Conservation (phyloP, 1,140 invertebrate species). For the Zelostemma sp. region DNA sequence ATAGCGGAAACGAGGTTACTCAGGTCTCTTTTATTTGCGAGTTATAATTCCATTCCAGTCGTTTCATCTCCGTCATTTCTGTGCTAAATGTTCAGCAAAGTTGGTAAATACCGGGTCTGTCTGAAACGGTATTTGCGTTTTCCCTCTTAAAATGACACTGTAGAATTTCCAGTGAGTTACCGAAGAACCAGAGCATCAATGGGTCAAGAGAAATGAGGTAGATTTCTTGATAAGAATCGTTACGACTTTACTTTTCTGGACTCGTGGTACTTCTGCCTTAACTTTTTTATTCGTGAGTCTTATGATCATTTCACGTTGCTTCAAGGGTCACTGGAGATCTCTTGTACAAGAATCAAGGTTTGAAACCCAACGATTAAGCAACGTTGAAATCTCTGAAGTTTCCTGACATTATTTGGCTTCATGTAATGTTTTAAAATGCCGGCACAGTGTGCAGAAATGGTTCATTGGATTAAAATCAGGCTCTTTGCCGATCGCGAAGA, state of each 20-base stretch:
- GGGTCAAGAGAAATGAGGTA: constrained; percentile 23
- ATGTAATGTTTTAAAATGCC: too few species aligned
- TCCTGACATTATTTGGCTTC: too few species aligned
- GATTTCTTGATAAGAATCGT: constrained; percentile 22
- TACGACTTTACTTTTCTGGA: constrained; percentile 2
- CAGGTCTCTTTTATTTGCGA: constrained; percentile 27
- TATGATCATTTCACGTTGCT: constrained; percentile 33
- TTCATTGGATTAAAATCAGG: too few species aligned
- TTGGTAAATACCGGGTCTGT: constrained; percentile 8
- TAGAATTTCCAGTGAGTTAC: constrained; percentile 11
- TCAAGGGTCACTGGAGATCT: constrained; percentile 26
- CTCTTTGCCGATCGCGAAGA: constrained; percentile 11
- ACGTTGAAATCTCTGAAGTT: too few species aligned
- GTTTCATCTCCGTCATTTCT: constrained; percentile 14
- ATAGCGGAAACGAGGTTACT: constrained; percentile 7
- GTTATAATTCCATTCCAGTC: constrained; percentile 33
- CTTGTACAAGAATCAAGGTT: constrained; percentile 7
- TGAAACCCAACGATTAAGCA: constrained; percentile 1
- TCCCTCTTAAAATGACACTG: constrained; percentile 14
- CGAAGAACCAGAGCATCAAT: constrained; percentile 25
- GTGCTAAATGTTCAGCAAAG: constrained; percentile 9
- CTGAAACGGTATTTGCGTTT: constrained; percentile 17
- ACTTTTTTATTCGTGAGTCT: constrained; percentile 13
- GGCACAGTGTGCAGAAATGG: too few species aligned
- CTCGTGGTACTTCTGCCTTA: neutral